Evolutionary conservation across 2,113 vertebrate genomes (phyloP), one percentile per base, ranked within the genome.

Genomic region (Mus spicilegus): DNA sequence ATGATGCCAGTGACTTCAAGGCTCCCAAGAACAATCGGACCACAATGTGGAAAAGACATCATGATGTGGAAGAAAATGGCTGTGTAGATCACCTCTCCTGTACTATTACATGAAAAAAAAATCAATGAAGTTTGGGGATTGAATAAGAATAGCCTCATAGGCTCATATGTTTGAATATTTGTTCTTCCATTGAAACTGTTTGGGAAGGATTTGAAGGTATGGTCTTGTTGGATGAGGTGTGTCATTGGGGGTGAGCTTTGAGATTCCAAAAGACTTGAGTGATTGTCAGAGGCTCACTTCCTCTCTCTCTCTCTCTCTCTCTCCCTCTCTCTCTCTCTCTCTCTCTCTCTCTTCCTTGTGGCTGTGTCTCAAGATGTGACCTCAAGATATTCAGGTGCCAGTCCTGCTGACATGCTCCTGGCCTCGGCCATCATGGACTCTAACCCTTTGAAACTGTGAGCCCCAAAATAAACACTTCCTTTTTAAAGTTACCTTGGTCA

Each of bases 61-160:
- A 7, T 82, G 61, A 70, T 42, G 17, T 13, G 77, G 49, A 75
- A 78, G 92, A 49, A 94, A 93, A 33, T 8, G 75, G 46, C 39
- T 26, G 22, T 49, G 16, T 8, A 14, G 70, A 73, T 65, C 20
- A 30, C 22, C 75, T 46, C 24, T 49, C 17, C 49, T 54, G 1
- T 78, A 46, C 36, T 73, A 92, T 61, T 94, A 94, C 20, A 22
- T 36, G 19, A 96, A 58, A 61, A 20, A 61, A 63, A 92, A 73
- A 46, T 46, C 87, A 54, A 33, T 56, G 30, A 51, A 80, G 30
- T 77, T 22, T 33, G 26, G 9, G 20, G 9, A 33, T 80, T 56
- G 16, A 80, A 80, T 56, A 51, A 56, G 30, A 80, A 56, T 36
- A 51, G 49, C 30, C 49, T 13, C 28, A n/a, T 30, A 30, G 20